Evolutionary conservation across 2,888 invertebrate species (phyloP), one percentile per base, ranked within the genome.

Genomic region (Punctoribates punctum): DNA sequence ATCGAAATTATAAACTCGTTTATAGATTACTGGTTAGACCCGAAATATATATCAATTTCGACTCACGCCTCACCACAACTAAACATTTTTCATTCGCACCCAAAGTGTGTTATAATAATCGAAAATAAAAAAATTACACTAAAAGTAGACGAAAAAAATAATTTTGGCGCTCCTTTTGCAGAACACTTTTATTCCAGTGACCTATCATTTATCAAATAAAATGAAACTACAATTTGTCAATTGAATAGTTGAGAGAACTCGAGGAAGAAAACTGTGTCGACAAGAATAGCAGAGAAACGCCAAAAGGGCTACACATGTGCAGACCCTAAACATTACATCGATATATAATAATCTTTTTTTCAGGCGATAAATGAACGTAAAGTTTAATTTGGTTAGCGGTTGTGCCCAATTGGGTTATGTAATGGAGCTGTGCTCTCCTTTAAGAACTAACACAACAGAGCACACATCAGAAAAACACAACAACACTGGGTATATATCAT

Each of bases 331-430:
- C 46, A 46, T 11, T 46, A 46, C 46, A 46, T 8, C 57, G 23
- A 3, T 23, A 57, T 57, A 23, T 57, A 9, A 23, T 9, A 23
- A n/a, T 57, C n/a, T 9, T 23, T 3, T 65, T 34, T 67, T 9
- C 1, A 20, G 67, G 38, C 42, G 20, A 67, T 67, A 67, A 38
- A 67, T 67, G 29, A 67, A 17, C 29, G 34, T 27, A n/a, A 27
- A 67, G 38, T 38, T 67, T 67, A 67, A 67, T 67, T 67, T 67
- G 67, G 67, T 67, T 67, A 67, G 67, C 38, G 67, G 67, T 67
- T 67, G 29, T n/a, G 67, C 38, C 67, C 67, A 62, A 62, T 62
- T 15, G 62, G 62, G 62, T 62, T 67, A 38, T 62, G 38, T 67
- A 67, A 67, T 38, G 20, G 38, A 8, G 13, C 51, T 51, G 51